Percentiles rank a stretch among this genome's conserved stretches.
Evolutionary conservation across 2,888 invertebrate genomes (phyloP).

Genomic region (Atrina japonica): DNA sequence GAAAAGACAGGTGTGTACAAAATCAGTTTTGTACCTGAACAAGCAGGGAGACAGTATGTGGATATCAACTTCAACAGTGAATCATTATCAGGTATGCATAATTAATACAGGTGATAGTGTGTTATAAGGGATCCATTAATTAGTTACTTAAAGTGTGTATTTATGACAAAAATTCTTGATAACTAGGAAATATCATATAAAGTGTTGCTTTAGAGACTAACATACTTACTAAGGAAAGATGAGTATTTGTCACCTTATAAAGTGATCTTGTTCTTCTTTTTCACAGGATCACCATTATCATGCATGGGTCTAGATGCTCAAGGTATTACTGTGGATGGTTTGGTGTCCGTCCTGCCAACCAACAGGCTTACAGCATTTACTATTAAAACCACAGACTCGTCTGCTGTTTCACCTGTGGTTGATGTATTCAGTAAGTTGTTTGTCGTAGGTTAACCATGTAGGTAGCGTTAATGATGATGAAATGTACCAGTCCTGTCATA

Average conservation of each 20-base stretch:
- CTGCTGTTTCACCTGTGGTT: conserved; percentile 46
- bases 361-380: conserved; percentile 57
- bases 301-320: conserved; percentile 61
- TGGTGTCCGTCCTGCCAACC: conserved; percentile 60
- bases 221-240: no score
- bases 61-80: conserved; percentile 87
- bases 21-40: conserved; percentile 93
- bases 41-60: conserved; percentile 94
- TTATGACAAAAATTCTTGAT: no score
- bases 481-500: no score
- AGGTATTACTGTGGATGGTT: conserved; percentile 52
- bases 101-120: no score
- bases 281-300: conserved; percentile 64
- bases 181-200: no score
- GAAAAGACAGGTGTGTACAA: conserved; percentile 87
- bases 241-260: not conserved
- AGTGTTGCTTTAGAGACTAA: no score
- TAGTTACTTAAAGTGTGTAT: no score
- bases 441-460: no score
- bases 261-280: not conserved
- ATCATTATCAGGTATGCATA: conserved; percentile 80
- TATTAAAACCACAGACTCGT: conserved; percentile 48
- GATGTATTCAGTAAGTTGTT: conserved; percentile 57
- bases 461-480: no score
- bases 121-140: no score